Conservation (phyloP, 2,888 invertebrate genomes). For the Acanthacorydalis orientalis region DNA sequence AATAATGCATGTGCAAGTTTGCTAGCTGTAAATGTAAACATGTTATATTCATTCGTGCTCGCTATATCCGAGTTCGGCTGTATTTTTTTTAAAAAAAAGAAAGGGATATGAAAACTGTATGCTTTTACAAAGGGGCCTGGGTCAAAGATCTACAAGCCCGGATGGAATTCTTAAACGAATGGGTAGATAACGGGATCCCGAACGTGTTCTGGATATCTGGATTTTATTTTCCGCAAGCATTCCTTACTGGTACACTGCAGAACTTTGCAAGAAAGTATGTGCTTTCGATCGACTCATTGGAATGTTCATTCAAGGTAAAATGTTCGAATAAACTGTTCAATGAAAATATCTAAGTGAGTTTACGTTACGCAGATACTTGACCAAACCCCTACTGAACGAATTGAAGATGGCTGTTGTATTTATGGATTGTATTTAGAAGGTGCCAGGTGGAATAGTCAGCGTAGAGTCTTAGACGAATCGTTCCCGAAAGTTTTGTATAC, state of each 20-base stretch:
- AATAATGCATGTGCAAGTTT: no score
- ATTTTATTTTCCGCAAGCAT: conserved; percentile 74
- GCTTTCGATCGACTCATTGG: conserved; percentile 56
- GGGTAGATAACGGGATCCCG: conserved; percentile 53
- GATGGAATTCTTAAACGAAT: conserved; percentile 42
- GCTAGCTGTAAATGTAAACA: no score
- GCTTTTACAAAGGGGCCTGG: conserved; percentile 35
- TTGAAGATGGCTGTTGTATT: conserved; percentile 44
- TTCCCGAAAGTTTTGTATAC: conserved; percentile 52
- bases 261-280: conserved; percentile 64
- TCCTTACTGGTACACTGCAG: conserved; percentile 67
- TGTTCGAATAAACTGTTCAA: neutral
- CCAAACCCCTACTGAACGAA: conserved; percentile 27
- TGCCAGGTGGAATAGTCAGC: conserved; percentile 50
- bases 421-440: conserved; percentile 59
- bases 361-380: conserved; percentile 27
- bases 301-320: conserved; percentile 40
- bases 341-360: neutral
- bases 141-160: conserved; percentile 43
- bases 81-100: no score
- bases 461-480: conserved; percentile 38
- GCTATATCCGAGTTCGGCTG: no score
- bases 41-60: no score
- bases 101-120: no score
- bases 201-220: conserved; percentile 70